Conservation (phyloP, 2,113 vertebrate genomes). For the Ploceus nigricollis region DNA sequence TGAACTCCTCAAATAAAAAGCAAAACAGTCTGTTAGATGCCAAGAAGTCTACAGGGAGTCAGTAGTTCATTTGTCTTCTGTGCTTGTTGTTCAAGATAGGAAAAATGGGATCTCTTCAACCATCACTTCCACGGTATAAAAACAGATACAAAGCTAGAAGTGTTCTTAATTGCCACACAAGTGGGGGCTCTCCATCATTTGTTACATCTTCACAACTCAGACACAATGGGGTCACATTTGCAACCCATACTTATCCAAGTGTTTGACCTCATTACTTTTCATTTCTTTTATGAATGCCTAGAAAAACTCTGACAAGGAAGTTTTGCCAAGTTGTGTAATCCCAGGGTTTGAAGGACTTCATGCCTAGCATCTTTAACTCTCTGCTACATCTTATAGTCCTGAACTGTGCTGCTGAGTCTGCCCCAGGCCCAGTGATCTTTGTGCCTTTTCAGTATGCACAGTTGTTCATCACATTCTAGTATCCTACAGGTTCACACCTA, state of each 20-base stretch:
- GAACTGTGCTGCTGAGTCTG: not conserved
- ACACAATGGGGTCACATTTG: not conserved
- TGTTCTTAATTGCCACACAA: not conserved
- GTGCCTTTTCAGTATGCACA: not conserved
- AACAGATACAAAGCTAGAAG: not conserved
- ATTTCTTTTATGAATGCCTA: not conserved
- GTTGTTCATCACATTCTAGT: not conserved
- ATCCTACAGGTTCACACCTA: not conserved
- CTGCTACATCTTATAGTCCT: not conserved
- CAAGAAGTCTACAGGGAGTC: not conserved
- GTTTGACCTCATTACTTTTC: not conserved
- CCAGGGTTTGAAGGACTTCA: not conserved
- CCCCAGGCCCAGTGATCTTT: not conserved
- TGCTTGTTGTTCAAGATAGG: not conserved
- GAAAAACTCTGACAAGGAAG: not conserved
- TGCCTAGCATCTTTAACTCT: not conserved
- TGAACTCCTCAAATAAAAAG: slow-evolving; percentile 25
- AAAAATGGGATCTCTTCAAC: not conserved
- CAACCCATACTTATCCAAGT: not conserved
- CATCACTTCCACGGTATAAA: not conserved
- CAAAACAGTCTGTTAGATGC: slow-evolving; percentile 22
- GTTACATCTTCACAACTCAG: not conserved
- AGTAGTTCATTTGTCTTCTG: not conserved
- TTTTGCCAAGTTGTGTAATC: not conserved
- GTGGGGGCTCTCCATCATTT: not conserved